Conservation (phyloP, 2,113 vertebrate genomes). For the Rhabdomys dilectus region DNA sequence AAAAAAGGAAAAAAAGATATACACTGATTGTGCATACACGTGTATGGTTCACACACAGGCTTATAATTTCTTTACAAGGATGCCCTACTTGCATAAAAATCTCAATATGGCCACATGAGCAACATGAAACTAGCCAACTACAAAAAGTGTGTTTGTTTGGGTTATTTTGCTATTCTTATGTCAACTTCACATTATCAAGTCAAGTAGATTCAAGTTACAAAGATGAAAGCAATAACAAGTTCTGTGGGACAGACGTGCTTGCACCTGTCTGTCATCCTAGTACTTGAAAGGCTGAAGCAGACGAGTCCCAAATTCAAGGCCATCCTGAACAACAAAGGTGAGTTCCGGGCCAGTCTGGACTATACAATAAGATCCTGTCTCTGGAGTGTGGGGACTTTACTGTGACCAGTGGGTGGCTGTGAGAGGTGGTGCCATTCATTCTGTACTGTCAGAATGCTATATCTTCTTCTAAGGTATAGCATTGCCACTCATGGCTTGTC, state of each 20-base stretch:
- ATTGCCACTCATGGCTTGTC: not conserved
- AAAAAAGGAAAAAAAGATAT: too few species aligned
- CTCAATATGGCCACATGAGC: not conserved
- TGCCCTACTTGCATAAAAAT: not conserved
- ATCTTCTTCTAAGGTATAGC: constrained; percentile 62
- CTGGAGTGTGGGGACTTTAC: constrained; percentile 48
- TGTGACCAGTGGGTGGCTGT: not conserved
- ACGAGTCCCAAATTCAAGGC: not conserved
- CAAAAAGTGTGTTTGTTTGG: not conserved
- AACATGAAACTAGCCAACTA: not conserved
- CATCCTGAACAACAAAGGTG: not conserved
- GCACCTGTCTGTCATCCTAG: too few species aligned
- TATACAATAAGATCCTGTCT: not conserved
- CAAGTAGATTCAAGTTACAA: not conserved
- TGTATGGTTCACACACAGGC: not conserved
- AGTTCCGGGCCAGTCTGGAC: not conserved
- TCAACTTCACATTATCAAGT: not conserved
- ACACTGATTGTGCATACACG: not conserved
- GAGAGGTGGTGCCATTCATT: constrained; percentile 55
- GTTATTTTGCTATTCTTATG: not conserved
- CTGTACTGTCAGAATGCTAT: constrained; percentile 43
- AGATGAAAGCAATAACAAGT: not conserved
- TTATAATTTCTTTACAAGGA: not conserved
- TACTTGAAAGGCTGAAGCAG: not conserved
- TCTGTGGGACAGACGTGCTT: not conserved